These are phyloP conservation scores for Macroramphosus scolopax DNA, from an alignment of 2,797 vertebrate species.

Conservation along the genomic window DNA sequence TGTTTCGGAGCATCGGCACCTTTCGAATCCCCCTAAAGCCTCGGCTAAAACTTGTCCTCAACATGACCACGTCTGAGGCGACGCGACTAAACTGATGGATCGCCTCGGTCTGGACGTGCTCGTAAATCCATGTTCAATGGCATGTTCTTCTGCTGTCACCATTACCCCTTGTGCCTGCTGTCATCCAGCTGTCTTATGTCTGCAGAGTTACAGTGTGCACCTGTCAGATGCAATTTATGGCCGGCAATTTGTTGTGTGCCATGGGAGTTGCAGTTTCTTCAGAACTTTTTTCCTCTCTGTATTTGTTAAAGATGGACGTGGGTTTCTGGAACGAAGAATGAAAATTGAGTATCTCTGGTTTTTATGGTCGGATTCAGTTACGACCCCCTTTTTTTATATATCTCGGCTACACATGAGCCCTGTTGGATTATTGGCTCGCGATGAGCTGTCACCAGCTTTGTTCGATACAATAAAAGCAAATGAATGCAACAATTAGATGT, in stretches of 20 bases:
- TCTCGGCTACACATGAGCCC: not conserved
- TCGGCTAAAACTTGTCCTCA: slow-evolving; percentile 41
- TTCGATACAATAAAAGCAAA: slow-evolving; percentile 59
- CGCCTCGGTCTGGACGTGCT: slow-evolving; percentile 46
- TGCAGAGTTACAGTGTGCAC: slow-evolving; percentile 70
- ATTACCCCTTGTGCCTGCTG: slow-evolving; percentile 71
- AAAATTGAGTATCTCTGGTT: slow-evolving; percentile 6
- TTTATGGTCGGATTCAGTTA: slow-evolving; percentile 8
- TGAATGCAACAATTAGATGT: slow-evolving; percentile 70
- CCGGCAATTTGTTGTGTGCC: slow-evolving; percentile 66
- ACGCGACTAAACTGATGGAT: slow-evolving; percentile 63
- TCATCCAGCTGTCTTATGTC: slow-evolving; percentile 70
- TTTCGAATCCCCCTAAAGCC: slow-evolving; percentile 23
- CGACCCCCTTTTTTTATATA: not conserved
- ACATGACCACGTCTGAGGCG: slow-evolving; percentile 46
- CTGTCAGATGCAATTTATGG: slow-evolving; percentile 73
- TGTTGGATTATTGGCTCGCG: slow-evolving; percentile 24
- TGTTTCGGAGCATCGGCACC: slow-evolving; percentile 28
- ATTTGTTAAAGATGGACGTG: slow-evolving; percentile 35
- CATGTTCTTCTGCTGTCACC: slow-evolving; percentile 69
- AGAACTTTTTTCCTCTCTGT: slow-evolving; percentile 36
- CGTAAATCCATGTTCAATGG: slow-evolving; percentile 71
- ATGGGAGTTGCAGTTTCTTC: slow-evolving; percentile 56
- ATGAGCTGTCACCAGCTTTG: slow-evolving; percentile 63
- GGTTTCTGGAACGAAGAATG: slow-evolving; percentile 10